These are phyloP conservation scores for Protaetia brevitarsis DNA, from an alignment of 1,140 invertebrate species.

Conservation along the genomic window DNA sequence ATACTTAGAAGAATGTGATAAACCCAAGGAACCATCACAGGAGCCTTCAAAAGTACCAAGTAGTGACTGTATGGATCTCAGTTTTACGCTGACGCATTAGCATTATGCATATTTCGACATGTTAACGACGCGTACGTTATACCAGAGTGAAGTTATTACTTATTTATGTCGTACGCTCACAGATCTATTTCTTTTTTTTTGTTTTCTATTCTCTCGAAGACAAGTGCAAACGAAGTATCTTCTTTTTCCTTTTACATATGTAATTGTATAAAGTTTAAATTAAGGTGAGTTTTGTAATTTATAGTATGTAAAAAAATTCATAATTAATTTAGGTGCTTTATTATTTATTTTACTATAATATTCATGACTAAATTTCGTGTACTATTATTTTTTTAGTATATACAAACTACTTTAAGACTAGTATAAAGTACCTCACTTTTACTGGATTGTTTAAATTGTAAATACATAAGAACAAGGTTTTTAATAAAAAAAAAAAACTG, in stretches of 20 bases:
- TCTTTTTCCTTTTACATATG: conserved; percentile 5
- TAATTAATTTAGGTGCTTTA: conserved; percentile 5
- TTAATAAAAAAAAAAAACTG: not conserved
- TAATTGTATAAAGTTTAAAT: conserved; percentile 4
- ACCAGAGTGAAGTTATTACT: not conserved
- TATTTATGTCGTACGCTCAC: not conserved
- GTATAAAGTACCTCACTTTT: conserved; percentile 4
- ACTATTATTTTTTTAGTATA: not conserved
- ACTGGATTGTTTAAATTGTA: conserved; percentile 24
- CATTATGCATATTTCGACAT: conserved; percentile 8
- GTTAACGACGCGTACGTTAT: not conserved
- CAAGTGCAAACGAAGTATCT: not conserved
- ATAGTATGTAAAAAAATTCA: conserved; percentile 15
- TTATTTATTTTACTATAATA: conserved; percentile 7
- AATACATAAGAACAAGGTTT: conserved; percentile 14
- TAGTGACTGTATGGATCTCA: conserved; percentile 42
- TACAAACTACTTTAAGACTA: conserved; percentile 8
- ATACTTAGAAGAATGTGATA: conserved; percentile 68
- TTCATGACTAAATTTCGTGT: not conserved
- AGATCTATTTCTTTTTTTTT: conserved; percentile 4
- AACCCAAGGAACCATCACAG: conserved; percentile 31
- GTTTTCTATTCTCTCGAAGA: not conserved
- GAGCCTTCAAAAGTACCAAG: conserved; percentile 21
- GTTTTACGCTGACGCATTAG: conserved; percentile 39
- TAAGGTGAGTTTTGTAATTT: not conserved